A percentile compares a stretch with the other conserved stretches of the same genome.
phyloP scores from a whole-genome alignment of 2,113 vertebrate species.

The Mandrillus leucophaeus region DNA sequence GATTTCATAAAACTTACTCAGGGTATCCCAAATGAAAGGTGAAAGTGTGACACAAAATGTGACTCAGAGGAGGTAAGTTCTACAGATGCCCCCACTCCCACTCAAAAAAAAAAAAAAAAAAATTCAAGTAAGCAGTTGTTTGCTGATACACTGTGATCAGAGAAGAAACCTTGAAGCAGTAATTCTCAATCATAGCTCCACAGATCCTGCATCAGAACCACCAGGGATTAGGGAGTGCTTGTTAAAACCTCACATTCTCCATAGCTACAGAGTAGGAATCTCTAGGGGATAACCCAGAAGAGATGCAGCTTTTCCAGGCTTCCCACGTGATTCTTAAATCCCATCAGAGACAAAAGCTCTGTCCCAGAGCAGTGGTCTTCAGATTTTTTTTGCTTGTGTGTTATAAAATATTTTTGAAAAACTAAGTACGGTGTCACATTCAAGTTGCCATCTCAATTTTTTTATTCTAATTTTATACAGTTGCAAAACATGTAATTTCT shows the following conservation, averaged over 20 bases:
- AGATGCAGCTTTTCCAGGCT: background rate
- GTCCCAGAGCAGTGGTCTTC: background rate
- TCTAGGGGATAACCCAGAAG: background rate
- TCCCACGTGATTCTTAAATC: slow-evolving; percentile 36
- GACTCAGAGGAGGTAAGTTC: slow-evolving; percentile 25
- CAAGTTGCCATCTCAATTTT: slow-evolving; percentile 26
- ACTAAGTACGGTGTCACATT: background rate
- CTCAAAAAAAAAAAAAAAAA: background rate
- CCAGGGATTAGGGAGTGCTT: background rate
- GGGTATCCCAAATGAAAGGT: background rate
- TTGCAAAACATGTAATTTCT: slow-evolving; percentile 33
- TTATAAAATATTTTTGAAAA: slow-evolving; percentile 50
- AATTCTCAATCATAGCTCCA: slow-evolving; percentile 30
- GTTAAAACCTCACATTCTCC: background rate
- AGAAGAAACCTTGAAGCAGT: slow-evolving; percentile 15
- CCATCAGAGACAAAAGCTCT: slow-evolving; percentile 6
- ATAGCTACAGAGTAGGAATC: background rate
- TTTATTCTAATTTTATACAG: slow-evolving; percentile 24
- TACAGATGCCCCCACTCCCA: background rate
- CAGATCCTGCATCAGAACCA: slow-evolving; percentile 7
- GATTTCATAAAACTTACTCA: slow-evolving; percentile 32
- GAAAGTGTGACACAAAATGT: slow-evolving; percentile 29
- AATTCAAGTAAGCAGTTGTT: background rate
- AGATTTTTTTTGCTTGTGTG: background rate
- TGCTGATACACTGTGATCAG: background rate